Conservation (phyloP, 2,113 vertebrate species). For the Festucalex cinctus region DNA sequence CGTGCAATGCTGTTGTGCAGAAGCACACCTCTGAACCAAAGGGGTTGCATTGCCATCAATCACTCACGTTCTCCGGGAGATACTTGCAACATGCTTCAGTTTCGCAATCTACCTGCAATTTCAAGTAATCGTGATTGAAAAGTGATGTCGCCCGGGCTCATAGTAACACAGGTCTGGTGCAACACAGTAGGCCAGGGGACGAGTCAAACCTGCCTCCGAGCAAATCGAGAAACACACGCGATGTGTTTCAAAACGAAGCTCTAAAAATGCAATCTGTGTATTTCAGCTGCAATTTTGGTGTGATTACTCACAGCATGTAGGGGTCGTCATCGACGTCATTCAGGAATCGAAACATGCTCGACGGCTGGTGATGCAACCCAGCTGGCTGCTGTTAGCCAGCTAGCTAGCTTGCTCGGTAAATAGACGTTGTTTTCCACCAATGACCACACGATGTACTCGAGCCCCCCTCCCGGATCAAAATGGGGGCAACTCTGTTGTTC, state of each 20-base stretch:
- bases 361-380: slow-evolving; percentile 43
- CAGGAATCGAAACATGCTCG: slow-evolving; percentile 77
- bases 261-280: not conserved
- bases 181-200: slow-evolving; percentile 48
- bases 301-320: slow-evolving; percentile 74
- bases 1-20: not conserved
- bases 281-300: not conserved
- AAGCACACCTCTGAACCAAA: not conserved
- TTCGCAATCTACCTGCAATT: not conserved
- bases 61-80: not conserved
- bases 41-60: not conserved
- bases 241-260: not conserved
- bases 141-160: slow-evolving; percentile 5
- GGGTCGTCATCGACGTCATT: slow-evolving; percentile 77
- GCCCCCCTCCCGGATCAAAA: not conserved
- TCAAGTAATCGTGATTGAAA: not conserved
- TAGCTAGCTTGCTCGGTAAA: slow-evolving; percentile 62
- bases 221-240: slow-evolving; percentile 5
- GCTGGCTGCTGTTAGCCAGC: slow-evolving; percentile 70
- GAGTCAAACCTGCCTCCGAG: slow-evolving; percentile 34
- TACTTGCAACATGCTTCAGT: not conserved
- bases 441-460: slow-evolving; percentile 20
- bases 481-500: not conserved
- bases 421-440: slow-evolving; percentile 44
- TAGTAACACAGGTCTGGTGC: slow-evolving; percentile 52